These are phyloP conservation scores for Drosophila navojoa DNA, from an alignment of 1,140 invertebrate genomes.

Conservation along the genomic window DNA sequence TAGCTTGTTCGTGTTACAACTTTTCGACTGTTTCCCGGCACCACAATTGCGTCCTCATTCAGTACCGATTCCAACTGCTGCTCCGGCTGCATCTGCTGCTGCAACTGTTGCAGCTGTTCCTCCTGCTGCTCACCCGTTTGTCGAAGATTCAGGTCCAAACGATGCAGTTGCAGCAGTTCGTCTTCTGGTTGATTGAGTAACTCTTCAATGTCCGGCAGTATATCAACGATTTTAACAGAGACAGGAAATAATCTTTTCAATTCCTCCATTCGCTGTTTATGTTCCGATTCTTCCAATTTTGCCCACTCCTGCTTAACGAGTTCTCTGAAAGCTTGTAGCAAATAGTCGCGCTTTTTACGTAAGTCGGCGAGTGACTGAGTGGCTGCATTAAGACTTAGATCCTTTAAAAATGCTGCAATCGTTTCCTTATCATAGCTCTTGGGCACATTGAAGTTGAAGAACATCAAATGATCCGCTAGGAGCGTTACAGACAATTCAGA, in stretches of 20 bases:
- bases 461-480: conserved; percentile 6
- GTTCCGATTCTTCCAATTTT: background rate
- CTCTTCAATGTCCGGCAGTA: conserved; percentile 31
- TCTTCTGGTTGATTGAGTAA: conserved; percentile 4
- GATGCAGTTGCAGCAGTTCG: no score
- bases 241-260: background rate
- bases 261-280: conserved; percentile 5
- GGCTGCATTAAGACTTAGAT: background rate
- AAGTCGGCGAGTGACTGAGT: conserved; percentile 13
- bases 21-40: background rate
- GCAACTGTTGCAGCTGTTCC: no score
- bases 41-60: background rate
- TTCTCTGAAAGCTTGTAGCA: conserved; percentile 34
- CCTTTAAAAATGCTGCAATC: conserved; percentile 40
- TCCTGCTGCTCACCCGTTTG: no score
- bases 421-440: conserved; percentile 42
- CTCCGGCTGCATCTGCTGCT: no score
- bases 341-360: conserved; percentile 44
- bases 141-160: no score
- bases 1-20: background rate
- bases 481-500: background rate
- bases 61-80: background rate
- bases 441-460: conserved; percentile 22
- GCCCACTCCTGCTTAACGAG: conserved; percentile 33
- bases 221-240: conserved; percentile 2